Evolutionary conservation across 2,113 vertebrate genomes (phyloP).

Genomic region (Oryzias celebensis): DNA sequence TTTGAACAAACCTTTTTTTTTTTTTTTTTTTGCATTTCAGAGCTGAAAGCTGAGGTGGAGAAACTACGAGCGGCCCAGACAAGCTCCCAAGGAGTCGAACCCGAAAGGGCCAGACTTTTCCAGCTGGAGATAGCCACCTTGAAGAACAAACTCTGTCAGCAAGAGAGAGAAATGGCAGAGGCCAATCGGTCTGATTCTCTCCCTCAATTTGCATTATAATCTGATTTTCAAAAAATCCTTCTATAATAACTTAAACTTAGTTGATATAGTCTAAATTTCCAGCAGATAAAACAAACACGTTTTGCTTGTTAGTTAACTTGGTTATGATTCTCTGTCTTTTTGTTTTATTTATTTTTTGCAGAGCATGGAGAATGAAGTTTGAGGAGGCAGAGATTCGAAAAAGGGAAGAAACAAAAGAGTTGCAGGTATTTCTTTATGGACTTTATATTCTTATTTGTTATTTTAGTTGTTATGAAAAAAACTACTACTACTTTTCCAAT

Average conservation of each 20-base stretch:
- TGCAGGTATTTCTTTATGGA: conserved; percentile 80
- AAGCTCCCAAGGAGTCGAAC: conserved; percentile 80
- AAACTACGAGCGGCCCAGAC: conserved; percentile 89
- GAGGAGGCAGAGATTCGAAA: conserved; percentile 91
- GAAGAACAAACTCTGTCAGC: conserved; percentile 83
- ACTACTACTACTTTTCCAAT: too few species aligned
- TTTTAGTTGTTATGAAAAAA: too few species aligned
- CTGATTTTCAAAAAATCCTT: too few species aligned
- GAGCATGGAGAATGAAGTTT: conserved; percentile 91
- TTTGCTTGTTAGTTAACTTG: background rate
- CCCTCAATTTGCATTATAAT: too few species aligned
- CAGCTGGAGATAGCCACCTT: conserved; percentile 87
- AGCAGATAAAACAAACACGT: background rate
- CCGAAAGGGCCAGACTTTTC: conserved; percentile 83
- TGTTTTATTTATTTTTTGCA: conserved; percentile 39
- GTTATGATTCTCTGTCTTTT: background rate
- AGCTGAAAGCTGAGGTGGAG: conserved; percentile 94
- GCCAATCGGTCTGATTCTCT: conserved; percentile 82
- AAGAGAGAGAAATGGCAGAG: conserved; percentile 87
- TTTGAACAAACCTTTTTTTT: conserved; percentile 5
- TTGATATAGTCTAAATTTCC: background rate
- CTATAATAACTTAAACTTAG: too few species aligned
- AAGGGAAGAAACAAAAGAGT: conserved; percentile 86
- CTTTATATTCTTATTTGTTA: background rate
- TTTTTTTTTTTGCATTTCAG: conserved; percentile 60